phyloP scores from a whole-genome alignment of 2,888 invertebrate species.

The Spilarctia lutea region DNA sequence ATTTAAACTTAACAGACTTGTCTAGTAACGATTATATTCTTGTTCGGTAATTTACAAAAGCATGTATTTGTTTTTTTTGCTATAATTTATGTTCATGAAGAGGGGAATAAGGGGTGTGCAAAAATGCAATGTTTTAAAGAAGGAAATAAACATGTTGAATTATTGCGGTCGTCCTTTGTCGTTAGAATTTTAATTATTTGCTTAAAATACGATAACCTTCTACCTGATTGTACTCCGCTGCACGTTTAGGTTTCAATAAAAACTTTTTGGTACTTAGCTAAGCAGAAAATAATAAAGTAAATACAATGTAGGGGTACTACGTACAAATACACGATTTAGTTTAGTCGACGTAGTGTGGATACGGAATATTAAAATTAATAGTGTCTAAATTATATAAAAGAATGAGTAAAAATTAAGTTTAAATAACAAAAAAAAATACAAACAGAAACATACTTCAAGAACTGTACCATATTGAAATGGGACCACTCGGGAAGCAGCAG shows the following conservation, averaged over 20 bases:
- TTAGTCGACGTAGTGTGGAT: background rate
- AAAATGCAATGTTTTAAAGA: slow-evolving; percentile 1
- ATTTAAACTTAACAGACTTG: no score
- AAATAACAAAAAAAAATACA: no score
- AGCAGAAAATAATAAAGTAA: background rate
- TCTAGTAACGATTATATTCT: no score
- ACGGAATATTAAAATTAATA: no score
- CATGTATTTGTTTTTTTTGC: no score
- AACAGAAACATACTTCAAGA: no score
- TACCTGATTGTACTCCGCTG: background rate
- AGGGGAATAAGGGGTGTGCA: background rate
- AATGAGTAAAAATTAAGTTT: no score
- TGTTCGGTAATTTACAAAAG: no score
- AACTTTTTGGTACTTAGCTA: background rate
- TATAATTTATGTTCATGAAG: background rate
- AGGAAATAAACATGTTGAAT: slow-evolving; percentile 10
- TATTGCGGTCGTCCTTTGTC: slow-evolving; percentile 10
- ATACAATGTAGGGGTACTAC: background rate
- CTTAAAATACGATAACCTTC: slow-evolving; percentile 7
- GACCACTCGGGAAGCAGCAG: no score
- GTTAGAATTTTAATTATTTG: slow-evolving; percentile 11
- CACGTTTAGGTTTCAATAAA: background rate
- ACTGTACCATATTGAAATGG: no score
- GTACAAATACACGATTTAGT: background rate
- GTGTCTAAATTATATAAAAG: no score